phyloP scores from a whole-genome alignment of 2,113 vertebrate genomes.

The Apteryx owenii region DNA sequence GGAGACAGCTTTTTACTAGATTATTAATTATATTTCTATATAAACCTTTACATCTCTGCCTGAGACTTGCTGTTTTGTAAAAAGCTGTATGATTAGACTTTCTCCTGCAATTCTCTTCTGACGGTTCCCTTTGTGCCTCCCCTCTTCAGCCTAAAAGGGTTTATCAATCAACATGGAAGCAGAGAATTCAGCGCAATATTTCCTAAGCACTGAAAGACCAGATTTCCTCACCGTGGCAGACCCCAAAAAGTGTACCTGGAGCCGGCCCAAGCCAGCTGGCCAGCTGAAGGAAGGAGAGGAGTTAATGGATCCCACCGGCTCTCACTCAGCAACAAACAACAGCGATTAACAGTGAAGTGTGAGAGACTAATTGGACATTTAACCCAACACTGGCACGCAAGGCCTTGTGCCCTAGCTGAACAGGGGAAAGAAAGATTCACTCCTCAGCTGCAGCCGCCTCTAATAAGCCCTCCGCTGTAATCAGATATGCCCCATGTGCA shows the following conservation, averaged over 20 bases:
- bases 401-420: background rate
- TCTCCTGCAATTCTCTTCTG: accelerated
- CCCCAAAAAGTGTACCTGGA: background rate
- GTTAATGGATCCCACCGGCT: conserved; percentile 22
- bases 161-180: background rate
- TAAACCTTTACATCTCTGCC: background rate
- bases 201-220: background rate
- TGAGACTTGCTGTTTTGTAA: background rate
- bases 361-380: conserved; percentile 27
- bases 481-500: accelerated
- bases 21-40: background rate
- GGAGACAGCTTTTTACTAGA: background rate
- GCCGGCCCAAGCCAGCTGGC: background rate
- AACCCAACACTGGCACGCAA: background rate
- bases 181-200: accelerated
- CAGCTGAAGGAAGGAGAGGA: background rate
- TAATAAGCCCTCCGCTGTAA: background rate
- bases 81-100: background rate
- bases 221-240: background rate
- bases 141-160: background rate
- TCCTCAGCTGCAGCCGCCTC: background rate
- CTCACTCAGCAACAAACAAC: conserved; percentile 18
- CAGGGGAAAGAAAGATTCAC: background rate
- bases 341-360: background rate
- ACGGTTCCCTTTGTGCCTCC: background rate